Base-by-base conservation (phyloP, 2,888 invertebrate genomes). In the Pelosia muscerda region DNA sequence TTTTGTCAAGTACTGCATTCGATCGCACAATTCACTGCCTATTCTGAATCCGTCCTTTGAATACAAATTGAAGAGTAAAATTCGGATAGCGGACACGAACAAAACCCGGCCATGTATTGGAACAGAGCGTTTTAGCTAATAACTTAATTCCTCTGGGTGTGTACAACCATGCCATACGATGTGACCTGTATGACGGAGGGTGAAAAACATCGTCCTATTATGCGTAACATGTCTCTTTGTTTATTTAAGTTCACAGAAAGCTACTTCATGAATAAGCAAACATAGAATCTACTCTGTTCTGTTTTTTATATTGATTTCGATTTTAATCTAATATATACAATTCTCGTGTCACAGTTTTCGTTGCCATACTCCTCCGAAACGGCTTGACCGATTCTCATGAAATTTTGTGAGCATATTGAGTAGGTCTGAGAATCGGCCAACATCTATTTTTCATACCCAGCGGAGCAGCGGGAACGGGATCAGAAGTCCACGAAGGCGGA, bases 1-100 rank as follows among this genome's bases (percentile, higher is more conserved):
- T 83, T 90, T 90, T 91, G 92, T 89, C 81, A 86, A 23, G 4
- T 22, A 25, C 13, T 10, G 61, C 81, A 77, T 81, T 77, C 84
- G 8, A 8, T 42, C 8, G 85, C 83, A 83, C 72, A 49, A 84
- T 84, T 86, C 84, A 87, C 84, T 84, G 86, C 84, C 79, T 83
- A 86, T 84, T 87, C 90, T 92, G 92, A 93, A 92, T 92, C 90
- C 86, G 86, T 90, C 90, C 91, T 93, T 93, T 93, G 92, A 93
- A 94, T 93, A 93, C 91, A 92, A 93, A 93, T 94, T 90, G 90
- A 91, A 90, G 92, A 90, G 92, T 91, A 89, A 91, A 93, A 91
- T 87, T 86, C 83, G 81, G 82, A 74, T 79, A 77, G 75, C 75
- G 82, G 81, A 82, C 87, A 83, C 76, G 82, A 84, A n/a, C 49